Evolutionary conservation across 2,797 vertebrate genomes (phyloP).

Genomic region (Lateolabrax maculatus): DNA sequence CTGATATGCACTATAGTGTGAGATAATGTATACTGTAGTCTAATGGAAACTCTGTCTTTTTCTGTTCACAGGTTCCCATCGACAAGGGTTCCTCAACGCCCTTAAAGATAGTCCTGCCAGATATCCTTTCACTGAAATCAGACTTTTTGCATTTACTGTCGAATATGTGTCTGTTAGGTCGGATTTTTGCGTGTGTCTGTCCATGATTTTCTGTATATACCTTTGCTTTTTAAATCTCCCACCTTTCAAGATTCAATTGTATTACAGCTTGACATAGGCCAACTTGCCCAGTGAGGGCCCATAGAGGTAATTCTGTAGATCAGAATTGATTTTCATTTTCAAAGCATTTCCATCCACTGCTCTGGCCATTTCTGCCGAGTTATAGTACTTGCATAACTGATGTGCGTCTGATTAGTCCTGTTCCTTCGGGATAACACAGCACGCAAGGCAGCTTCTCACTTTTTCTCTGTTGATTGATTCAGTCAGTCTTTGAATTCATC

Average conservation of each 20-base stretch:
- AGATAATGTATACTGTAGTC: background rate
- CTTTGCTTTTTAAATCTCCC: background rate
- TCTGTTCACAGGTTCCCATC: constrained; percentile 90
- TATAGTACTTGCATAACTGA: constrained; percentile 15
- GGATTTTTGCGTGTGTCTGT: constrained; percentile 1
- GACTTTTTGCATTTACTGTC: background rate
- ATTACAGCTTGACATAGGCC: constrained; percentile 7
- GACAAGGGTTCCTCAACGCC: constrained; percentile 91
- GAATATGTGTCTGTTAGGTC: constrained; percentile 9
- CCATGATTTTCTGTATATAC: background rate
- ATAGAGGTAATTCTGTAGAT: constrained; percentile 5
- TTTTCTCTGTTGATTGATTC: constrained; percentile 31
- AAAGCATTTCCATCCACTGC: constrained; percentile 5
- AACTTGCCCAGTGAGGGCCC: background rate
- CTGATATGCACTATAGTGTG: constrained; percentile 7
- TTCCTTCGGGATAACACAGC: constrained; percentile 15
- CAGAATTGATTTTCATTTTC: constrained; percentile 9
- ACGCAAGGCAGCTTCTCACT: constrained; percentile 27
- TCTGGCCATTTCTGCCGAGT: constrained; percentile 22
- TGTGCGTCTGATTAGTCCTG: constrained; percentile 39
- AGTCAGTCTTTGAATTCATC: constrained; percentile 40
- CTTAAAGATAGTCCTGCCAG: constrained; percentile 97
- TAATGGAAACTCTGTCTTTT: constrained; percentile 47
- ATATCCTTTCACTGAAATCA: constrained; percentile 91
- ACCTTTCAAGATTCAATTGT: background rate